phyloP scores from a whole-genome alignment of 2,113 vertebrate genomes.

The Asarcornis scutulata region DNA sequence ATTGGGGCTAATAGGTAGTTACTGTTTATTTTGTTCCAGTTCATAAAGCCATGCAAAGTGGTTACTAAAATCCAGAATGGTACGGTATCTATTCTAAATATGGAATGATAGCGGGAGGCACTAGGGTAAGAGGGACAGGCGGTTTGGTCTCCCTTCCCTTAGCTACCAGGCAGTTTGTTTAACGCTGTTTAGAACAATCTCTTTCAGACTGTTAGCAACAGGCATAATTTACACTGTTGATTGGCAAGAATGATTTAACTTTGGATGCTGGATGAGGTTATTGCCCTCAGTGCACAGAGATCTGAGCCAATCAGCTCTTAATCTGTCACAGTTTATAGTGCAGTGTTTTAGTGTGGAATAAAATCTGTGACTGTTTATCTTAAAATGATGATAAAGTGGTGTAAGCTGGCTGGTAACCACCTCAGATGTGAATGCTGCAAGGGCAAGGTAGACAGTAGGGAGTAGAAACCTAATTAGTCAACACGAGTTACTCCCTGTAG shows the following conservation, averaged over 20 bases:
- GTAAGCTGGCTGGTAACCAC: neutral
- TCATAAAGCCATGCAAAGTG: neutral
- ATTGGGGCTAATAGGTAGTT: neutral
- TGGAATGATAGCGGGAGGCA: fast-evolving
- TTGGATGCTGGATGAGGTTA: neutral
- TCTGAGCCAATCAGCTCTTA: neutral
- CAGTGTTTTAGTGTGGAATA: neutral
- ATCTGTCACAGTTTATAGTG: neutral
- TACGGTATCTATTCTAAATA: neutral
- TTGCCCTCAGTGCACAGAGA: neutral
- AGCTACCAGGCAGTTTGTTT: neutral
- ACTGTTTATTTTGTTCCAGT: neutral
- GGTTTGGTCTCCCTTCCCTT: neutral
- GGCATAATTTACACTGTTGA: neutral
- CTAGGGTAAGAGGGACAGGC: neutral
- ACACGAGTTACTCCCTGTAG: neutral
- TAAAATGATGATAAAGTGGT: neutral
- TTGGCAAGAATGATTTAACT: neutral
- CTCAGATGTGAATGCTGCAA: neutral
- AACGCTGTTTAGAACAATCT: neutral
- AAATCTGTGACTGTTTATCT: constrained; percentile 1
- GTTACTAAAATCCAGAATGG: neutral
- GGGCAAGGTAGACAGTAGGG: neutral
- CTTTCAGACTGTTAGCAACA: neutral
- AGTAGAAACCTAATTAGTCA: neutral